Evolutionary conservation across 2,888 invertebrate genomes (phyloP).

Genomic region (Polyommatus icarus): DNA sequence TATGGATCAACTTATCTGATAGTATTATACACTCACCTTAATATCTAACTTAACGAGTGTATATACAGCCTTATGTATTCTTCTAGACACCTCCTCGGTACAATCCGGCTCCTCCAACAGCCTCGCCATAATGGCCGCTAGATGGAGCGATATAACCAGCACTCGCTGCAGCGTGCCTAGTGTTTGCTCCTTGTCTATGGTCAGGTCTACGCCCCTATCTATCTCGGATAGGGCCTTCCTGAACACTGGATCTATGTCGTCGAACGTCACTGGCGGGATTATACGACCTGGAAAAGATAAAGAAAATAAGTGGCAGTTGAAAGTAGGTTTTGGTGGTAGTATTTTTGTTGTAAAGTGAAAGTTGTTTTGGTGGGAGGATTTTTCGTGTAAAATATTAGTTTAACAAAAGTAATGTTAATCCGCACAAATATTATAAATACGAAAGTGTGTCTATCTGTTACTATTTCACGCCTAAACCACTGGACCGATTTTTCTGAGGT

Average conservation of each 20-base stretch:
- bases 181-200: slow-evolving; percentile 85
- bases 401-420: no score
- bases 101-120: slow-evolving; percentile 80
- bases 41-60: slow-evolving; percentile 87
- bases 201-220: slow-evolving; percentile 82
- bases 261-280: slow-evolving; percentile 89
- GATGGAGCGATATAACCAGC: slow-evolving; percentile 91
- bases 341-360: no score
- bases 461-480: no score
- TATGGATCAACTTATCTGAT: no score
- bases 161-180: slow-evolving; percentile 88
- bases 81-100: slow-evolving; percentile 71
- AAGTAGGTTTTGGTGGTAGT: no score
- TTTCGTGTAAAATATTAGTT: no score
- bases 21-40: no score
- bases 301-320: slow-evolving; percentile 49
- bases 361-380: no score
- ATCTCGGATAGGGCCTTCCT: slow-evolving; percentile 90
- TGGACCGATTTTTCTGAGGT: no score
- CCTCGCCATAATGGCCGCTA: slow-evolving; percentile 88
- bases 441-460: no score
- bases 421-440: no score
- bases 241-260: slow-evolving; percentile 91
- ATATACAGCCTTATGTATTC: slow-evolving; percentile 87
- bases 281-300: slow-evolving; percentile 75